Percentiles rank a stretch among this genome's conserved stretches.
Conservation (phyloP, 2,888 invertebrate genomes). For the Limenitis camilla region DNA sequence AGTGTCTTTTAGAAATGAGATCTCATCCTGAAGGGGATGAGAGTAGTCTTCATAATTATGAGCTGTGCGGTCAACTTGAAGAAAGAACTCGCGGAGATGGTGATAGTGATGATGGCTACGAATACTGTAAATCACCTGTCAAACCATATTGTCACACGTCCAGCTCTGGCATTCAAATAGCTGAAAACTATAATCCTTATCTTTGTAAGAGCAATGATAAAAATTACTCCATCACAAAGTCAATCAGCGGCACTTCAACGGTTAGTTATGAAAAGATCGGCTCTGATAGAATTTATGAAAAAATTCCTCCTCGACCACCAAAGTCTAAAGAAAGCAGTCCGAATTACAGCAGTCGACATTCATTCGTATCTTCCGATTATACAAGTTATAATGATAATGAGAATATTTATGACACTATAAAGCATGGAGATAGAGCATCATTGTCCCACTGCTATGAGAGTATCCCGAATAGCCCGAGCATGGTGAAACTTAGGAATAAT, state of each 20-base stretch:
- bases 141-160: slow-evolving; percentile 63
- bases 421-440: slow-evolving; percentile 65
- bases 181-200: slow-evolving; percentile 67
- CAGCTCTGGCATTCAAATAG: slow-evolving; percentile 66
- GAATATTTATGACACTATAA: slow-evolving; percentile 78
- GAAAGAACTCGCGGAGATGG: slow-evolving; percentile 64
- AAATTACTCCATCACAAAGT: slow-evolving; percentile 59
- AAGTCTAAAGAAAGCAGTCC: slow-evolving; percentile 61
- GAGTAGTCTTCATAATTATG: slow-evolving; percentile 70
- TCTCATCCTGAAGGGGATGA: slow-evolving; percentile 68
- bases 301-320: slow-evolving; percentile 49
- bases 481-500: slow-evolving; percentile 59
- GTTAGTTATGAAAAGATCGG: slow-evolving; percentile 68
- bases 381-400: slow-evolving; percentile 66
- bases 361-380: slow-evolving; percentile 55
- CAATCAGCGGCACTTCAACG: slow-evolving; percentile 63
- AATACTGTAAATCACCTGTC: slow-evolving; percentile 65
- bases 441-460: slow-evolving; percentile 77
- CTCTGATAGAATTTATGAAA: slow-evolving; percentile 65
- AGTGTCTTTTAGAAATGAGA: slow-evolving; percentile 63
- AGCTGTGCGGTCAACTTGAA: slow-evolving; percentile 61
- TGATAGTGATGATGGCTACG: slow-evolving; percentile 68
- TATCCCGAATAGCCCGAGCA: slow-evolving; percentile 68
- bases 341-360: slow-evolving; percentile 54
- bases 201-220: slow-evolving; percentile 40